Evolutionary conservation across 2,797 vertebrate genomes (phyloP), one percentile per base, ranked within the genome.

Genomic region (Carduelis carduelis): DNA sequence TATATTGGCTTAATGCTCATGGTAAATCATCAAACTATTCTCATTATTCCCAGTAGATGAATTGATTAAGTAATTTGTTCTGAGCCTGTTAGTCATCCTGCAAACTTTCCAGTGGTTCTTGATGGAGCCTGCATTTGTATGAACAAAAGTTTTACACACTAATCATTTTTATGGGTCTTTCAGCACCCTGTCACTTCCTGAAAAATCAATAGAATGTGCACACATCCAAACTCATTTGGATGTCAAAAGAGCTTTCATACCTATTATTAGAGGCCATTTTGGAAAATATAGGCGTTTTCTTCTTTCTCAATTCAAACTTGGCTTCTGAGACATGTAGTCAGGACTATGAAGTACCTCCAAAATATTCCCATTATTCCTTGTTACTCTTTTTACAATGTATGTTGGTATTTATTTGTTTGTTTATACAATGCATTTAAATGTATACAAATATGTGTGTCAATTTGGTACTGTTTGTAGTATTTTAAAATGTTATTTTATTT

Each of bases 101-200:
- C 12, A 95, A 93, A 91, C 50, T 86, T 91, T 68, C 37, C 79
- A 93, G 16, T 53, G 65, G 43, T 92, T 50, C 24, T 78, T 69
- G n/a, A 30, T 69, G 34, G 23, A 88, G 59, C 15, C 53, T 91
- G 50, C 32, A 53, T 87, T 90, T 91, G 35, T 91, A 43, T 1
- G 6, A 86, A 81, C 10, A 21, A 70, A 83, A 95, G 79, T 84
- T 95, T 88, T 64, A 56, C 19, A 23, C 9, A 2, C 85, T 76
- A 92, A 96, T 96, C 87, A 90, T 86, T 94, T 96, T 94, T 95
- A 93, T 65, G 63, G 18, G 34, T 70, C 83, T 93, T 95, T 96
- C 92, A 90, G 34, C 85, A 74, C 52, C 70, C 44, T 90, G 77
- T 81, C 83, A 50, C 24, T 95, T 93, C 39, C 7, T 83, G 46